Conservation (phyloP, 2,113 vertebrate species). For the Chitala chitala region DNA sequence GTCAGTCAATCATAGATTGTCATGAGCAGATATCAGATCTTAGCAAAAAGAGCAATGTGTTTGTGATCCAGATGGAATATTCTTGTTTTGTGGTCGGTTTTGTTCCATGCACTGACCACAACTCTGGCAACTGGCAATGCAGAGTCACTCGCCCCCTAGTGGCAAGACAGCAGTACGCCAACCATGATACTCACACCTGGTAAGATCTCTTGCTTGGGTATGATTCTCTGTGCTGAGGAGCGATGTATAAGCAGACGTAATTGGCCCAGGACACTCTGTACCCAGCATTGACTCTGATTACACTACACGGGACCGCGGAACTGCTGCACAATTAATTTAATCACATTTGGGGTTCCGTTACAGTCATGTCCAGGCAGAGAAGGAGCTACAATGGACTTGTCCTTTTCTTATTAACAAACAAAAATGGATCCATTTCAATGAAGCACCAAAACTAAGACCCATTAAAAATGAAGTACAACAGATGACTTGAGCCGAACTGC, state of each 20-base stretch:
- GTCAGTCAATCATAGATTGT: too few species aligned
- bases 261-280: not conserved
- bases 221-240: not conserved
- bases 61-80: too few species aligned
- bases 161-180: too few species aligned
- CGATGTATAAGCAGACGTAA: too few species aligned
- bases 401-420: constrained; percentile 48
- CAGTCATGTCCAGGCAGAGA: not conserved
- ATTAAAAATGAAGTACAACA: constrained; percentile 59
- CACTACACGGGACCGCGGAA: not conserved
- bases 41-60: too few species aligned
- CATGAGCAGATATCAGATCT: too few species aligned
- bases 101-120: too few species aligned
- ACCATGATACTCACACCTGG: too few species aligned
- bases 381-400: constrained; percentile 54
- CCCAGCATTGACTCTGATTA: constrained; percentile 15
- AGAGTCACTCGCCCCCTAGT: too few species aligned
- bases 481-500: constrained; percentile 41
- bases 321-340: constrained; percentile 2
- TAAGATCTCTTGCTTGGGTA: not conserved
- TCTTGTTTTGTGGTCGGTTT: too few species aligned
- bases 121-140: too few species aligned
- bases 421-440: constrained; percentile 53
- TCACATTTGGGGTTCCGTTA: constrained; percentile 8
- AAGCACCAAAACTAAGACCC: constrained; percentile 49